phyloP scores from a whole-genome alignment of 92 coral and sea anemone genomes.

The Galaxea fascicularis region DNA sequence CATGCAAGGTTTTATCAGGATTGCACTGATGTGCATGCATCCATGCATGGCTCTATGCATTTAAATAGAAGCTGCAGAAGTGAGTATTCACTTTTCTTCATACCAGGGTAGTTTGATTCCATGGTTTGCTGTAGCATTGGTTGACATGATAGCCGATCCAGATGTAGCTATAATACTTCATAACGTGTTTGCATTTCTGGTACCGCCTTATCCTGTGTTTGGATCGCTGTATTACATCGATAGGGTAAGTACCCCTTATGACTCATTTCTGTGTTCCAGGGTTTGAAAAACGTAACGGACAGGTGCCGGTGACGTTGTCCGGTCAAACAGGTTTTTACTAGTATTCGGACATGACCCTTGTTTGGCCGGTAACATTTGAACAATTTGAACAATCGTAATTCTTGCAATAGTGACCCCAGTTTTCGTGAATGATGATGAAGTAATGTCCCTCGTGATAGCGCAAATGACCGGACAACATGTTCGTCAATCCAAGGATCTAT shows the following conservation, averaged over 20 bases:
- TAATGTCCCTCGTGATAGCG: too few relatives aligned
- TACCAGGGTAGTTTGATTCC: constrained; percentile 74
- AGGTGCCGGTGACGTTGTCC: too few relatives aligned
- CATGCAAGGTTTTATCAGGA: neutral
- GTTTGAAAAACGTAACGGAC: too few relatives aligned
- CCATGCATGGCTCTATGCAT: neutral
- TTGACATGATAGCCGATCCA: constrained; percentile 79
- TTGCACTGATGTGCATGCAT: neutral
- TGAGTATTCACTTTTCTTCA: too few relatives aligned
- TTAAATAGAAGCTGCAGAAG: neutral
- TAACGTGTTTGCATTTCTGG: constrained; percentile 57
- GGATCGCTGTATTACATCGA: constrained; percentile 88
- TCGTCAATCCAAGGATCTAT: too few relatives aligned
- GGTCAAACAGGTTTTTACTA: too few relatives aligned
- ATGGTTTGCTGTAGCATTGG: constrained; percentile 72
- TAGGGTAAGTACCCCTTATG: constrained; percentile 61
- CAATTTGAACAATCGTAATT: too few relatives aligned
- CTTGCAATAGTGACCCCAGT: too few relatives aligned
- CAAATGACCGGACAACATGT: too few relatives aligned
- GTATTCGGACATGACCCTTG: too few relatives aligned
- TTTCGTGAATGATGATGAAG: too few relatives aligned
- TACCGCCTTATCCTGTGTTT: constrained; percentile 79
- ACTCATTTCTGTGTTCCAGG: neutral
- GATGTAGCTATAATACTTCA: constrained; percentile 81
- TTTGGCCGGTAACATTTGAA: too few relatives aligned